Conservation (phyloP, 2,797 vertebrate genomes). For the Typhlichthys subterraneus region DNA sequence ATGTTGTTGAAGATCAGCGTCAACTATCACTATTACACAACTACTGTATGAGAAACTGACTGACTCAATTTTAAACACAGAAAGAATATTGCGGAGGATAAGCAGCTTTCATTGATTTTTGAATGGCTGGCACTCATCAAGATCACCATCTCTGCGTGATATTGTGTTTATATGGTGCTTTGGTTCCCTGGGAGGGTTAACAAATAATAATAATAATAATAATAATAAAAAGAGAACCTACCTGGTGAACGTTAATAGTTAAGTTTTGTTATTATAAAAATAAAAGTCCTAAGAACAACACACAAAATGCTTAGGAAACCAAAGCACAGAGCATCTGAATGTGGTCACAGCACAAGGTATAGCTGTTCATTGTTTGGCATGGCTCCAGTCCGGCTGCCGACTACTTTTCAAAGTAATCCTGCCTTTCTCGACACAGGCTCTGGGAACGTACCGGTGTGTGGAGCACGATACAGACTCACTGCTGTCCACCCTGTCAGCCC, state of each 20-base stretch:
- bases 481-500: constrained; percentile 80
- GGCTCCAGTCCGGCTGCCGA: neutral
- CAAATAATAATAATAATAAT: neutral
- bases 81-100: constrained; percentile 26
- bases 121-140: constrained; percentile 37
- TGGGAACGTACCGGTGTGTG: constrained; percentile 74
- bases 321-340: constrained; percentile 42
- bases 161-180: constrained; percentile 27
- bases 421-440: constrained; percentile 52
- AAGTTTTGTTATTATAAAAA: neutral
- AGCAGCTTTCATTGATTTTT: constrained; percentile 44
- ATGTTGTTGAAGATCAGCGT: constrained; percentile 10
- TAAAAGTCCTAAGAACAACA: neutral
- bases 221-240: neutral
- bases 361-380: neutral
- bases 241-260: neutral
- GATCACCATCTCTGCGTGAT: constrained; percentile 35
- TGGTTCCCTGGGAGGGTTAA: constrained; percentile 45
- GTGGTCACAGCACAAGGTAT: neutral
- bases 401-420: neutral
- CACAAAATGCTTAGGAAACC: constrained; percentile 36
- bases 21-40: neutral
- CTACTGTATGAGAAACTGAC: neutral
- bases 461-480: constrained; percentile 81
- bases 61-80: constrained; percentile 13